Percentiles rank a stretch among this genome's conserved stretches.
Conservation (phyloP, 2,888 invertebrate genomes). For the Pandemis heparana region DNA sequence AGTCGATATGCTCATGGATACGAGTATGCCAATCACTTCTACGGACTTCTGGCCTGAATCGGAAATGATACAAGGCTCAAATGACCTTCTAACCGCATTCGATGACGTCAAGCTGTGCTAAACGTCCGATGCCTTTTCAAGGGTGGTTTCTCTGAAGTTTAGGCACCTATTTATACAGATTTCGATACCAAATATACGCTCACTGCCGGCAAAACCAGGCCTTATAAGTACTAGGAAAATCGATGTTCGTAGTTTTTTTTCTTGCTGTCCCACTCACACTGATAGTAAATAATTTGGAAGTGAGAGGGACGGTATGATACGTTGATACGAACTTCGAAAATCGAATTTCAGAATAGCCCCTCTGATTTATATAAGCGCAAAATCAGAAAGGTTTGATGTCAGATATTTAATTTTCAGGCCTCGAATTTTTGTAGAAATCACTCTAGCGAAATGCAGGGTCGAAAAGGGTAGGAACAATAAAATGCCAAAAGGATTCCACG, state of each 20-base stretch:
- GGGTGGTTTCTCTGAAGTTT: conserved; percentile 63
- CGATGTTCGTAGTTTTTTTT: no score
- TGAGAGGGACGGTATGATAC: no score
- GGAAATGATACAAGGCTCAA: conserved; percentile 71
- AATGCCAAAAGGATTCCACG: conserved; percentile 66
- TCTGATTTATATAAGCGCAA: conserved; percentile 58
- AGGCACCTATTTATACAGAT: conserved; percentile 9
- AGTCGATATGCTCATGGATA: conserved; percentile 66
- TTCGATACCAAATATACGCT: conserved; percentile 9
- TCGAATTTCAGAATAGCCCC: no score
- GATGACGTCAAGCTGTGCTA: conserved; percentile 77
- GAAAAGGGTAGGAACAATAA: conserved; percentile 57
- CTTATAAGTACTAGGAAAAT: no score
- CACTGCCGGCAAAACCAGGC: conserved; percentile 28
- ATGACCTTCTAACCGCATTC: conserved; percentile 72
- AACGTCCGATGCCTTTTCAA: conserved; percentile 23
- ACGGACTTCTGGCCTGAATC: conserved; percentile 74
- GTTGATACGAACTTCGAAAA: no score
- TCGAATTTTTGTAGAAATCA: conserved; percentile 66
- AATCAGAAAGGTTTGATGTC: conserved; percentile 53
- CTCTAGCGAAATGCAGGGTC: conserved; percentile 69
- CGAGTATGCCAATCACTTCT: conserved; percentile 61
- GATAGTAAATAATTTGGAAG: no score
- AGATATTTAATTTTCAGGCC: conserved; percentile 49
- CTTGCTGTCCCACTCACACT: no score